Conservation (phyloP, 2,888 invertebrate species). For the Rosalia funebris region DNA sequence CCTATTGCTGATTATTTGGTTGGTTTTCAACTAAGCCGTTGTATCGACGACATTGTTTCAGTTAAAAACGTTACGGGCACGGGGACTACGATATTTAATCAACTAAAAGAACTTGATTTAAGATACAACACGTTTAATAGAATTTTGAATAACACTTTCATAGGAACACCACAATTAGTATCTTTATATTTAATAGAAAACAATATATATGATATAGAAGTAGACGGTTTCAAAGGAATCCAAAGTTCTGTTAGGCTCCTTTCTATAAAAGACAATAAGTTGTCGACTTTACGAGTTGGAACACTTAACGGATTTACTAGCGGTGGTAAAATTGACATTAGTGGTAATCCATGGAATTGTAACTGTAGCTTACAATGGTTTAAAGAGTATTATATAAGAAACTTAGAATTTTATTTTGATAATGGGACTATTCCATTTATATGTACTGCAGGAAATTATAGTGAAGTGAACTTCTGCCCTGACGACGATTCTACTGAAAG, state of each 20-base stretch:
- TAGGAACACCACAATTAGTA: slow-evolving; percentile 2
- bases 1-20: slow-evolving; percentile 15
- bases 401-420: slow-evolving; percentile 16
- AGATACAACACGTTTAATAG: slow-evolving; percentile 20
- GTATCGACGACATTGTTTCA: slow-evolving; percentile 10
- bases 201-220: slow-evolving; percentile 11
- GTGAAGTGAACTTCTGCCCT: slow-evolving; percentile 31
- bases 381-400: slow-evolving; percentile 27
- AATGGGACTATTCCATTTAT: slow-evolving; percentile 20
- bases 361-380: slow-evolving; percentile 33
- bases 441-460: slow-evolving; percentile 22
- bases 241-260: slow-evolving; percentile 6
- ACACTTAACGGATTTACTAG: slow-evolving; percentile 11
- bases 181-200: slow-evolving; percentile 14
- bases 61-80: slow-evolving; percentile 15
- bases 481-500: background rate
- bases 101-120: slow-evolving; percentile 10
- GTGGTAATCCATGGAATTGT: slow-evolving; percentile 32
- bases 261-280: slow-evolving; percentile 15
- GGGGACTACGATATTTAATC: slow-evolving; percentile 6
- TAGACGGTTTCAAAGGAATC: slow-evolving; percentile 16
- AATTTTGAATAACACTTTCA: slow-evolving; percentile 11
- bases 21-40: slow-evolving; percentile 13
- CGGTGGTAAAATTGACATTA: slow-evolving; percentile 22
- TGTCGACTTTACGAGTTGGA: slow-evolving; percentile 21